Percentiles rank a stretch among this genome's conserved stretches.
These are phyloP conservation scores for Remorina albescens DNA, from an alignment of 2,797 vertebrate species.

Conservation along the genomic window DNA sequence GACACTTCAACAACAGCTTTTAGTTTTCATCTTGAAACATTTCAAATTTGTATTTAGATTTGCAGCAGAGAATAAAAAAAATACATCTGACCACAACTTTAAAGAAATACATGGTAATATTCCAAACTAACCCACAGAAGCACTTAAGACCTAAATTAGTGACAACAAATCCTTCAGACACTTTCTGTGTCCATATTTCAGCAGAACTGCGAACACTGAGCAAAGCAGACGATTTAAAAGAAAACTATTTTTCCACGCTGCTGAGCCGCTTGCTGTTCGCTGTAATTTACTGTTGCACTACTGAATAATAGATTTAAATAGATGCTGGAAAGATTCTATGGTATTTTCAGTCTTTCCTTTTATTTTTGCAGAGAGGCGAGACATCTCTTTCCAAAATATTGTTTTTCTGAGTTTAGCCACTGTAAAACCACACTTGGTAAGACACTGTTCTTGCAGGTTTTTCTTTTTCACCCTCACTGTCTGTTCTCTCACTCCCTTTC, in stretches of 20 bases:
- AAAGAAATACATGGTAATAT: background rate
- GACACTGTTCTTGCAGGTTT: background rate
- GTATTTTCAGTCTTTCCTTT: too few species aligned
- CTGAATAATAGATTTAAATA: constrained; percentile 8
- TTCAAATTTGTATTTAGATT: background rate
- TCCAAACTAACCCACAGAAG: too few species aligned
- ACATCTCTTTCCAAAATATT: background rate
- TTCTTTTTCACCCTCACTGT: background rate
- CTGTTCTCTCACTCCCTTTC: background rate
- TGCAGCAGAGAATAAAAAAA: background rate
- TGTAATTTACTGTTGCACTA: background rate
- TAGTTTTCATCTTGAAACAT: constrained; percentile 8
- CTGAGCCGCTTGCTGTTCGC: background rate
- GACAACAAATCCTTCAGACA: background rate
- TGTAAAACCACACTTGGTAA: background rate
- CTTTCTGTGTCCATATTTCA: background rate
- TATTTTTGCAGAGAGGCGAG: constrained; percentile 5
- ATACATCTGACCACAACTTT: background rate
- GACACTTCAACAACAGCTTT: constrained; percentile 21
- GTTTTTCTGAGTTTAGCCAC: background rate
- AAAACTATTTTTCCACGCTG: background rate
- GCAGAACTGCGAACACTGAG: background rate
- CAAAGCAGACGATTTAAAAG: background rate
- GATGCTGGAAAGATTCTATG: constrained; percentile 2
- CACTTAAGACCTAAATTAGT: background rate